Conservation (phyloP, 2,797 vertebrate species). For the Anisognathus igniventris region DNA sequence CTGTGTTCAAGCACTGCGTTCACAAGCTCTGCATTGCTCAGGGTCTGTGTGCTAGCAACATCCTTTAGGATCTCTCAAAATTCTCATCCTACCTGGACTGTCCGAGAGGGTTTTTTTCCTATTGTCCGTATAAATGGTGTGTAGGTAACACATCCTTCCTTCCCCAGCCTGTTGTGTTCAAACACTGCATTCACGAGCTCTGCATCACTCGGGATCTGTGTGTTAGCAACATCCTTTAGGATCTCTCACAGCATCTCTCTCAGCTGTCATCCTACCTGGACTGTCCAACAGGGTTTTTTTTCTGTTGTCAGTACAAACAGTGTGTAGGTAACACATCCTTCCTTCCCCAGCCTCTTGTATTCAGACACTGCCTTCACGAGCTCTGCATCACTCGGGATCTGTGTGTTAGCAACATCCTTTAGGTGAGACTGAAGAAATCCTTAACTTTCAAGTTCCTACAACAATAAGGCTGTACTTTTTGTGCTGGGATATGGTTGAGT, state of each 20-base stretch:
- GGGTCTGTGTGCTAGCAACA: accelerated
- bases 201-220: accelerated
- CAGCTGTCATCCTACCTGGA: no score
- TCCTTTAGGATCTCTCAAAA: neutral
- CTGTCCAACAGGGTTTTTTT: no score
- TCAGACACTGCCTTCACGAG: accelerated
- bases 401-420: neutral
- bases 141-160: neutral
- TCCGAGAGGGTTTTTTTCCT: no score
- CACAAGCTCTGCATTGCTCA: accelerated
- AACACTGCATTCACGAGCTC: accelerated
- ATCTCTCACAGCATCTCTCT: no score
- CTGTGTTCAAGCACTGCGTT: neutral
- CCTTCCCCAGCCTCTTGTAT: neutral
- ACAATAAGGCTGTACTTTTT: neutral
- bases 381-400: accelerated
- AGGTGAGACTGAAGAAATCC: neutral
- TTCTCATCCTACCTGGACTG: no score
- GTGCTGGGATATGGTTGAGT: accelerated
- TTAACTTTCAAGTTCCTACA: neutral
- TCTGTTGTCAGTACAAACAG: neutral
- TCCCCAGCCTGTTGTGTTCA: neutral
- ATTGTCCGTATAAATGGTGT: no score
- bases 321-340: neutral
- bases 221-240: neutral